Evolutionary conservation across 1,140 invertebrate genomes (phyloP).

Genomic region (Tenebrio molitor): DNA sequence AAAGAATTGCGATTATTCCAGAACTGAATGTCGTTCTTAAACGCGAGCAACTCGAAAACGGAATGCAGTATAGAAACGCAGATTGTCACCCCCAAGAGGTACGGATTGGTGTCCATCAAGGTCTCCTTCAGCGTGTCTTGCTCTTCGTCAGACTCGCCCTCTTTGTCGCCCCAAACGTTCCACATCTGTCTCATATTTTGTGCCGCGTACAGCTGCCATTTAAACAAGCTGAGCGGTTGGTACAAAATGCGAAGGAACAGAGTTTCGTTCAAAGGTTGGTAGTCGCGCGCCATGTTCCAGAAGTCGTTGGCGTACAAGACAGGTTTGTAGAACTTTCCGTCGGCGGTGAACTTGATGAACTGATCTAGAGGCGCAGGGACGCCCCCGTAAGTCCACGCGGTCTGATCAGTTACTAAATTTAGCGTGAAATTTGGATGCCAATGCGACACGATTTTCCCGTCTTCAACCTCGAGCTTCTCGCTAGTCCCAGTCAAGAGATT

Average conservation of each 20-base stretch:
- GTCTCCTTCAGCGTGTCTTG: constrained; percentile 98
- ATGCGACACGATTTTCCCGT: constrained; percentile 87
- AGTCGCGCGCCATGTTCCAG: constrained; percentile 98
- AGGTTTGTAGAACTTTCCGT: constrained; percentile 90
- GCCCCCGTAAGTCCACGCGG: constrained; percentile 90
- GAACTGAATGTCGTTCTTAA: constrained; percentile 99
- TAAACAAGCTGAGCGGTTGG: constrained; percentile 94
- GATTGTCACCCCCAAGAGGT: constrained; percentile 93
- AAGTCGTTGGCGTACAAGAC: constrained; percentile 98
- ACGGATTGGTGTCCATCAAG: constrained; percentile 96
- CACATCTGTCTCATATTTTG: constrained; percentile 90
- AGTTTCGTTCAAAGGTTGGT: constrained; percentile 93
- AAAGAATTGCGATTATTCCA: constrained; percentile 98
- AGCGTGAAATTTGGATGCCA: constrained; percentile 99
- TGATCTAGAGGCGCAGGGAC: constrained; percentile 94
- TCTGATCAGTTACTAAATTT: constrained; percentile 95
- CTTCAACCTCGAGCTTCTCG: constrained; percentile 82
- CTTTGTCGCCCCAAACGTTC: constrained; percentile 73
- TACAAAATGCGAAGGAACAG: constrained; percentile 86
- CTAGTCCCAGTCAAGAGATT: constrained; percentile 96
- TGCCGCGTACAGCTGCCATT: constrained; percentile 98
- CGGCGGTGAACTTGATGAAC: constrained; percentile 90
- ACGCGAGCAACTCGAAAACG: constrained; percentile 98
- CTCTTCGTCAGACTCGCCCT: constrained; percentile 87
- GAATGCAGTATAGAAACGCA: constrained; percentile 96